Base-by-base conservation (phyloP, 2,797 vertebrate species). In the Remorina albescens region DNA sequence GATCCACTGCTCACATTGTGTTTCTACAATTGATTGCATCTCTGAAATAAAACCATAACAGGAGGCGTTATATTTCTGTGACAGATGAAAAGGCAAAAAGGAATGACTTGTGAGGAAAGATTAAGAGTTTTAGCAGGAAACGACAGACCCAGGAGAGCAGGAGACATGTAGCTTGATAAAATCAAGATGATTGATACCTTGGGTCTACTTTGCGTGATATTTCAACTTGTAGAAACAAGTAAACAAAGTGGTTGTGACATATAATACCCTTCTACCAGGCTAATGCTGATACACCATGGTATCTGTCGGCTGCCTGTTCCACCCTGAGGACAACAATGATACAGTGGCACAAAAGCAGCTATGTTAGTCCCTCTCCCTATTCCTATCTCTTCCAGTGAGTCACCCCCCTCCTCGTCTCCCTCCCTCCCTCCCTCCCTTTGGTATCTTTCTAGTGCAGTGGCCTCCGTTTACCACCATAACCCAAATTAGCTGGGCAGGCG, bases 401-500 rank as follows among this genome's bases (percentile, higher is more conserved):
- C 68, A 41, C 44, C 63, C 46, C 60, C 57, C 42, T 19, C 54
- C 51, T 54, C 64, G 9, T 47, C 66, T 36, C 82, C 64, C 71
- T 67, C 77, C 64, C 71, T 67, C 77, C n/a, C n/a, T n/a, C n/a
- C 70, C 78, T 80, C 87, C 81, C 83, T 77, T 75, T 83, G 82
- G 87, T 90, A 91, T 91, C 91, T 91, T 91, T 89, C 88, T 88
- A 91, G 87, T 73, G 91, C 90, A 90, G 76, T 89, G 92, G 91
- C 91, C 93, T 92, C 83, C 90, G 86, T 93, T 95, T 94, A 93
- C 93, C 96, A 96, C 95, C 95, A 93, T 94, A 97, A 96, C 96
- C 95, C 95, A 91, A 96, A 97, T 97, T 95, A 95, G 95, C 91
- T 92, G 95, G 94, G 95, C 96, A 95, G 95, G 94, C 95, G 94